Percentiles rank a stretch among this genome's conserved stretches.
Conservation (phyloP, 2,113 vertebrate species). For the Rynchops niger region DNA sequence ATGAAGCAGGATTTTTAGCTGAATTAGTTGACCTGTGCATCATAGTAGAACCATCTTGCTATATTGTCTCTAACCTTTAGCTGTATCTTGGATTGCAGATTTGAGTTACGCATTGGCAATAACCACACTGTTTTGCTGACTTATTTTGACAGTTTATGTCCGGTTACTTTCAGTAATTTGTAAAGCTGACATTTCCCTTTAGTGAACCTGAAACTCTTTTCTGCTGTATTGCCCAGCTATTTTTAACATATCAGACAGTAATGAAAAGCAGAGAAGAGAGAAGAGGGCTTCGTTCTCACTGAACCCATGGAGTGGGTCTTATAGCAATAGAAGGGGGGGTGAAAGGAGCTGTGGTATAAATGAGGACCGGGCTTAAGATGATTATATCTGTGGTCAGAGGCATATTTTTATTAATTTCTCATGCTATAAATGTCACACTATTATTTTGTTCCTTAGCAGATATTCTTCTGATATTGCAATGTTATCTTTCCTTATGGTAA, state of each 20-base stretch:
- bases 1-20: background rate
- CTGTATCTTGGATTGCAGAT: background rate
- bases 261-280: background rate
- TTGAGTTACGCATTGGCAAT: background rate
- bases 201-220: slow-evolving; percentile 57
- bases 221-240: slow-evolving; percentile 32
- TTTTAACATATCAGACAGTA: slow-evolving; percentile 15
- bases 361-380: background rate
- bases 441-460: background rate
- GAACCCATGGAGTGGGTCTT: background rate
- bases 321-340: accelerated
- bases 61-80: background rate
- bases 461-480: background rate
- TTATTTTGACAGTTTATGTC: slow-evolving; percentile 49
- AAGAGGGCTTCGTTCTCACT: background rate
- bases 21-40: background rate
- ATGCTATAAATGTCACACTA: background rate
- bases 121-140: background rate
- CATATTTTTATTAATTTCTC: background rate
- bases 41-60: background rate
- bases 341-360: background rate
- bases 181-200: slow-evolving; percentile 55
- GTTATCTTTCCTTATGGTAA: background rate
- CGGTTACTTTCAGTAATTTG: slow-evolving; percentile 45
- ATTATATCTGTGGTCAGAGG: background rate